Percentiles rank a stretch among this genome's conserved stretches.
Conservation (phyloP, 2,888 invertebrate species). For the Cheilosia variabilis region DNA sequence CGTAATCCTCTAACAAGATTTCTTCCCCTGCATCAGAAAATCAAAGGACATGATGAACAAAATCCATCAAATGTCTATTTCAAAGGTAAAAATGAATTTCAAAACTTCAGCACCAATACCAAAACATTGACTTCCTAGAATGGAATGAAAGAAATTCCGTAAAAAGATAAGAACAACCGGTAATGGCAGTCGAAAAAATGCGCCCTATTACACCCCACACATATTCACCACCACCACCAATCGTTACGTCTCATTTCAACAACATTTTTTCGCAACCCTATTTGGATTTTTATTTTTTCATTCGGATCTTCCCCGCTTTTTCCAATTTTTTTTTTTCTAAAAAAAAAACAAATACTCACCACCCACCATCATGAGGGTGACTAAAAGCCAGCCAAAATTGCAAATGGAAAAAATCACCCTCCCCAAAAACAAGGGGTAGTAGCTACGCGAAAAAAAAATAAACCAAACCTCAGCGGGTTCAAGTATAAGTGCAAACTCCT, state of each 20-base stretch:
- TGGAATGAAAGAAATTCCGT: constrained; percentile 57
- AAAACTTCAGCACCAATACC: constrained; percentile 41
- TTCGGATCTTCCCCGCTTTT: constrained; percentile 51
- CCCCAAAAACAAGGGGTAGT: constrained; percentile 48
- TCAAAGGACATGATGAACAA: constrained; percentile 4
- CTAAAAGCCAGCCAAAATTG: constrained; percentile 15
- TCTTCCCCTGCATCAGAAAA: constrained; percentile 30
- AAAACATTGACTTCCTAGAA: constrained; percentile 18
- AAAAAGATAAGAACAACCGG: constrained; percentile 46
- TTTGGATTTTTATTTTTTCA: constrained; percentile 19
- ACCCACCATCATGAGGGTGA: constrained; percentile 44
- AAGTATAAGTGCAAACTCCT: constrained; percentile 74
- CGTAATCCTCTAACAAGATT: constrained; percentile 64
- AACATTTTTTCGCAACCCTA: constrained; percentile 63
- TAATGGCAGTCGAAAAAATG: constrained; percentile 42
- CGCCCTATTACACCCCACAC: constrained; percentile 23
- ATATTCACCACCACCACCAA: constrained; percentile 56
- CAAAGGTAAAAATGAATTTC: constrained; percentile 56
- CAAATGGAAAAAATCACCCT: constrained; percentile 34
- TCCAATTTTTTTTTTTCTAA: constrained; percentile 24
- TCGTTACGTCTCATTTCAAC: constrained; percentile 74
- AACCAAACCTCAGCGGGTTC: constrained; percentile 69
- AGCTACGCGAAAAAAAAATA: constrained; percentile 25
- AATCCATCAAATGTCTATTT: constrained; percentile 65
- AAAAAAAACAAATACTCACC: constrained; percentile 25